Conservation (phyloP, 35 echinoderm and acorn worm genomes). For the Heliocidaris tuberculata region DNA sequence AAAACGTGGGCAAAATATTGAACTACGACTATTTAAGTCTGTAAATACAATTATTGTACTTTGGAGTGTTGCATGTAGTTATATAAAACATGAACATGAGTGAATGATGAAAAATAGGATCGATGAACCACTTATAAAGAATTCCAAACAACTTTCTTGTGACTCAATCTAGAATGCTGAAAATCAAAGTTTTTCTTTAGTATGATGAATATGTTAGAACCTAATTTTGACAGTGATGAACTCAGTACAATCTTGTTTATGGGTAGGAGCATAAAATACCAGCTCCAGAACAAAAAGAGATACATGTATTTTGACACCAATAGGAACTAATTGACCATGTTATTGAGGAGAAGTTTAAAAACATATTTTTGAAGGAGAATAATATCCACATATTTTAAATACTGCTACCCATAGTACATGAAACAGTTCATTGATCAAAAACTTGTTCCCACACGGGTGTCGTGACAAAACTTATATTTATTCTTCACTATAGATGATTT, state of each 20-base stretch:
- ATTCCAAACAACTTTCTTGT: neutral
- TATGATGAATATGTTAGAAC: neutral
- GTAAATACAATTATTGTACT: neutral
- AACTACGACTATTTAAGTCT: neutral
- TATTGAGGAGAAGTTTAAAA: neutral
- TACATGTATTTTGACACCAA: neutral
- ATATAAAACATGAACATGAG: neutral
- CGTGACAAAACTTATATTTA: neutral
- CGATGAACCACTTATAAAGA: neutral
- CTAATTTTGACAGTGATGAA: neutral
- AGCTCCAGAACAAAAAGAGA: neutral
- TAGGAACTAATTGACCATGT: constrained; percentile 4
- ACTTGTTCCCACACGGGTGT: neutral
- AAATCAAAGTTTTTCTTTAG: neutral
- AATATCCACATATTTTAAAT: constrained; percentile 14
- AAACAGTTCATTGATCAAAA: neutral
- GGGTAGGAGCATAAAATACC: neutral
- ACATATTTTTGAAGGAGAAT: neutral
- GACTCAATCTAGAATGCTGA: neutral
- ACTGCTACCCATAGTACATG: neutral
- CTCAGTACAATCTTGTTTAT: neutral
- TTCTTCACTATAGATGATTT: neutral
- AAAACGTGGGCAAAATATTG: neutral
- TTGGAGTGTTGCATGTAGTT: neutral
- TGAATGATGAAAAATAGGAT: neutral